phyloP scores from a whole-genome alignment of 2,888 invertebrate species.

The Melanostoma mellinum region DNA sequence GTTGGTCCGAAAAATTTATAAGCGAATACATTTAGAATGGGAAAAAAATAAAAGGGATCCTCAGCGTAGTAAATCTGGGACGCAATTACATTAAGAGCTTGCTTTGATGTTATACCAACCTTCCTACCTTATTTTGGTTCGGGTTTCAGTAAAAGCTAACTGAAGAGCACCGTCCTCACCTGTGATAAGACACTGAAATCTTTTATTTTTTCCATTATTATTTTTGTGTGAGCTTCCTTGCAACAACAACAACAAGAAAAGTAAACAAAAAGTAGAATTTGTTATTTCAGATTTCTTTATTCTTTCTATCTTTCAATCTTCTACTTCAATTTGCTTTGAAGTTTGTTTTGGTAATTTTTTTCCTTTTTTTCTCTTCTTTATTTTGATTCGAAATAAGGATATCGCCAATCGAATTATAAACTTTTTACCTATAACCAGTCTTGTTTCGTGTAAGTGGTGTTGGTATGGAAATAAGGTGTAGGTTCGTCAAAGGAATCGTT shows the following conservation, averaged over 20 bases:
- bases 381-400: conserved; percentile 33
- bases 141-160: conserved; percentile 9
- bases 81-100: conserved; percentile 68
- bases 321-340: conserved; percentile 34
- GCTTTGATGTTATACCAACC: conserved; percentile 54
- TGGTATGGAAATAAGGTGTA: too few relatives aligned
- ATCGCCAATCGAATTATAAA: conserved; percentile 52
- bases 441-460: too few relatives aligned
- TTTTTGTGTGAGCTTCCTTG: background rate
- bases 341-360: conserved; percentile 29
- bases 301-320: conserved; percentile 22
- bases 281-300: conserved; percentile 18
- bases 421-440: background rate
- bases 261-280: background rate
- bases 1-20: conserved; percentile 42
- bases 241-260: background rate
- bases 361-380: background rate
- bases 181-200: conserved; percentile 28
- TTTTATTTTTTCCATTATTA: background rate
- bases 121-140: background rate
- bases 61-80: conserved; percentile 55
- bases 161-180: conserved; percentile 39
- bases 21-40: conserved; percentile 31
- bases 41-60: conserved; percentile 11
- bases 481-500: too few relatives aligned